phyloP scores from a whole-genome alignment of 1,140 invertebrate species.

The Lethrus apterus region DNA sequence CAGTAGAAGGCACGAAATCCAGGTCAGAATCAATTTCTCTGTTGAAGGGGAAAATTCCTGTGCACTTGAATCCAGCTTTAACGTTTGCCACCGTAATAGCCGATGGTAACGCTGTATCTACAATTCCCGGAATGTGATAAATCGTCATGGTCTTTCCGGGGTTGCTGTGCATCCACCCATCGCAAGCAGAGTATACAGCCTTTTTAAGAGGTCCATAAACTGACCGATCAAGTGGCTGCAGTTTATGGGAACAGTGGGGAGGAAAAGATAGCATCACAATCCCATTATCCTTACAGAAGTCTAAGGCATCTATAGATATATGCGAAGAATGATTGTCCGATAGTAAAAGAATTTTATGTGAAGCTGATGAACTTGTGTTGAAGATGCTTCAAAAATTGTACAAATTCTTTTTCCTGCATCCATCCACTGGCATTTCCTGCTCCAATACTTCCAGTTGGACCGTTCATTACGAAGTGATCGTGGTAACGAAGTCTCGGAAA shows the following conservation, averaged over 20 bases:
- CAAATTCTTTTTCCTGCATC: slow-evolving; percentile 38
- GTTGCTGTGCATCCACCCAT: slow-evolving; percentile 42
- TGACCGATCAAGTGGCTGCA: slow-evolving; percentile 33
- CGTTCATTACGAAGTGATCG: slow-evolving; percentile 32
- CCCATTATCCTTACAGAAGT: slow-evolving; percentile 34
- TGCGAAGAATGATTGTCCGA: slow-evolving; percentile 21
- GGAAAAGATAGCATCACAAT: slow-evolving; percentile 37
- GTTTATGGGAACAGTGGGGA: slow-evolving; percentile 37
- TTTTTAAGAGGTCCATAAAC: slow-evolving; percentile 39
- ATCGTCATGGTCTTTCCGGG: slow-evolving; percentile 44
- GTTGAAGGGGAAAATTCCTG: slow-evolving; percentile 37
- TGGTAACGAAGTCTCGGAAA: slow-evolving; percentile 38
- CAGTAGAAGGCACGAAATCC: slow-evolving; percentile 33
- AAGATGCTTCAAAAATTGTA: slow-evolving; percentile 36
- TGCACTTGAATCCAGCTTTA: slow-evolving; percentile 37
- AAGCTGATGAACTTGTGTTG: slow-evolving; percentile 25
- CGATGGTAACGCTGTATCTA: slow-evolving; percentile 36
- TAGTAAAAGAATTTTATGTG: slow-evolving; percentile 20
- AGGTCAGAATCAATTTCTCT: too few relatives aligned
- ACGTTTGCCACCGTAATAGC: slow-evolving; percentile 41
- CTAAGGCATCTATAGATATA: slow-evolving; percentile 25
- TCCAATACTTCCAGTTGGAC: slow-evolving; percentile 34
- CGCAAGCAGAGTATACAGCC: slow-evolving; percentile 31
- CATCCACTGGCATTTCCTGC: slow-evolving; percentile 31
- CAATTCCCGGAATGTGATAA: slow-evolving; percentile 43